Evolutionary conservation across 2,113 vertebrate species (phyloP).

Genomic region (Tursiops truncatus): DNA sequence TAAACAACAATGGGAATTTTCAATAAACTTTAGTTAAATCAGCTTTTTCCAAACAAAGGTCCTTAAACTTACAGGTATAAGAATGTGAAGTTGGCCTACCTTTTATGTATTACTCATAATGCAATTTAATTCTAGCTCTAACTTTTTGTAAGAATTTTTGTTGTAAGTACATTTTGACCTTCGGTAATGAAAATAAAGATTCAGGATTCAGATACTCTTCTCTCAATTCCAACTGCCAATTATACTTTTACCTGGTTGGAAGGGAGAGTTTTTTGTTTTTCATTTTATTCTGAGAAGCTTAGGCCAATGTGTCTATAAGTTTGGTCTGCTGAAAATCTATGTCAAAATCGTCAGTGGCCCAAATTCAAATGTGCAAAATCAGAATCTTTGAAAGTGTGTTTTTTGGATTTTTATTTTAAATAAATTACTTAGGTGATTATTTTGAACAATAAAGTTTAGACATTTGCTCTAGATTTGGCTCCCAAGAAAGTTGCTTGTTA

Average conservation of each 20-base stretch:
- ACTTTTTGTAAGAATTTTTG: neutral
- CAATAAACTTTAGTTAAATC: neutral
- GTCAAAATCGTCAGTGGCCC: neutral
- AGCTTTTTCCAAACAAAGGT: neutral
- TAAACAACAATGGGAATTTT: neutral
- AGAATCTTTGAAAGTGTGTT: neutral
- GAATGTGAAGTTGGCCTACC: neutral
- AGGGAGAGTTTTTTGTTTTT: neutral
- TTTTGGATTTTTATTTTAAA: neutral
- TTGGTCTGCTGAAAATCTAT: neutral
- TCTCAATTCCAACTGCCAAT: neutral
- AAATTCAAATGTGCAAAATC: neutral
- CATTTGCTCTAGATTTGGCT: neutral
- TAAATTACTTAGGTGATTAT: neutral
- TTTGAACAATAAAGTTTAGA: neutral
- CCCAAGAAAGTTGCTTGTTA: neutral
- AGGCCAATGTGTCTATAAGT: accelerated
- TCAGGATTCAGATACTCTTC: neutral
- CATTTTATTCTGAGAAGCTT: neutral
- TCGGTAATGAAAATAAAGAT: neutral
- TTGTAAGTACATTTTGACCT: neutral
- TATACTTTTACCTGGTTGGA: neutral
- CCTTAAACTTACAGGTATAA: neutral
- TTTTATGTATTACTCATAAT: neutral
- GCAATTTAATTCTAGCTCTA: neutral